Base-by-base conservation (phyloP, 2,888 invertebrate genomes). In the Campaea margaritaria region DNA sequence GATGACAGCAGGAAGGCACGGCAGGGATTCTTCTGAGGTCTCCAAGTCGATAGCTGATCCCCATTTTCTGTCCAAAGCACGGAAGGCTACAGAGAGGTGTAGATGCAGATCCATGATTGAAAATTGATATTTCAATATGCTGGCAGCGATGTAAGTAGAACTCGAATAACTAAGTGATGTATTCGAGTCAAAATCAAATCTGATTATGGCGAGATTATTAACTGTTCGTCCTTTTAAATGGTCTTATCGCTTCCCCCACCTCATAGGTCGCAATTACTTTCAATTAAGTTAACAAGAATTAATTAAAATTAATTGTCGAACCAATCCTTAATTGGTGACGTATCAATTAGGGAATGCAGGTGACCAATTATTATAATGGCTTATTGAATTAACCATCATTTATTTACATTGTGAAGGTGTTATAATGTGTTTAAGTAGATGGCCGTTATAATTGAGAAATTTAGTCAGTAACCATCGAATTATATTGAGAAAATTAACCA, bases 61-160 rank as follows among this genome's bases (percentile, higher is more conserved):
- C 88, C 87, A 87, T 69, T 87, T 86, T 36, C 70, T 68, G 56
- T 87, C 85, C 65, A 87, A 65, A 16, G 78, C 81, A 21, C 86
- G 81, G 52, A 81, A 87, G 2, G 82, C 82, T 13, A 74, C 79
- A 1, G 83, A 74, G 38, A 86, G 71, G 68, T 86, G 85, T n/a
- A 84, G 67, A 69, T 88, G 86, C 0, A 85, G 68, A 47, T 86
- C 85, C 86, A 86, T 87, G 62, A 1, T 53, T 15, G 28, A 42
- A 48, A 9, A 14, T 0, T 14, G 34, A 27, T 43, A 43, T 43
- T 43, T 43, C 8, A 14, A 38, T n/a, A 7, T 38, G n/a, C 4
- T 38, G n/a, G n/a, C n/a, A n/a, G n/a, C n/a, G n/a, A n/a, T n/a
- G n/a, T n/a, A 12, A n/a, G n/a, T 1, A 4, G n/a, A 38, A 38